These are phyloP conservation scores for Anthoscopus minutus DNA, from an alignment of 2,113 vertebrate species.

Conservation along the genomic window DNA sequence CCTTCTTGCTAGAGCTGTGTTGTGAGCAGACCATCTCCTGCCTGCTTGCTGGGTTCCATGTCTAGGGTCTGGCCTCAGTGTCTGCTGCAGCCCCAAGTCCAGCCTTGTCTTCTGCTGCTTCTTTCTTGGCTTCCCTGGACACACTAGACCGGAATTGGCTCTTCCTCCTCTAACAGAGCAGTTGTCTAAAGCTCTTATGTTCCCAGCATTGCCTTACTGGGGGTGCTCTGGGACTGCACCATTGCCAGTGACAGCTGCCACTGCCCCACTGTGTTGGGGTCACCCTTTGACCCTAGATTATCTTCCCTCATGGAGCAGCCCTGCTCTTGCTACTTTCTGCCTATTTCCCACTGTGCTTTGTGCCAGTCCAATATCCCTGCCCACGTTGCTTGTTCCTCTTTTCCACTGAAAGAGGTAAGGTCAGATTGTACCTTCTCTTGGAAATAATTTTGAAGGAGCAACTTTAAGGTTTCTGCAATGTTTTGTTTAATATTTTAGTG, in stretches of 20 bases:
- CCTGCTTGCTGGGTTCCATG: not conserved
- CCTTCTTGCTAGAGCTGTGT: accelerated
- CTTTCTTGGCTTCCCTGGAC: not conserved
- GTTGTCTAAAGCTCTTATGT: not conserved
- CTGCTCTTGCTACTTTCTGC: not conserved
- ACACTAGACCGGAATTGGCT: too few relatives aligned
- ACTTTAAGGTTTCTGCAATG: not conserved
- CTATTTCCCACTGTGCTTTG: not conserved
- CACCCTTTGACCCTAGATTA: not conserved
- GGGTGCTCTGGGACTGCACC: not conserved
- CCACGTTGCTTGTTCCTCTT: not conserved
- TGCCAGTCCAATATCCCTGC: not conserved
- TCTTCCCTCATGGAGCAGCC: not conserved
- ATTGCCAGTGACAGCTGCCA: not conserved
- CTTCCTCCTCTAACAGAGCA: not conserved
- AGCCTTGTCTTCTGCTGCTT: not conserved
- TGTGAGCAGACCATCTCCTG: not conserved
- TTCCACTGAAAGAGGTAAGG: not conserved
- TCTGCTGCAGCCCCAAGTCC: not conserved
- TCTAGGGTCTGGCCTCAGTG: not conserved
- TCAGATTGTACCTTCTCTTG: not conserved
- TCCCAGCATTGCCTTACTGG: not conserved
- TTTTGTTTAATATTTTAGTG: not conserved
- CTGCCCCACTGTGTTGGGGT: not conserved
- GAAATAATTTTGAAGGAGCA: not conserved